Base-by-base conservation (phyloP, 2,797 vertebrate genomes). In the Gymnocypris eckloni region DNA sequence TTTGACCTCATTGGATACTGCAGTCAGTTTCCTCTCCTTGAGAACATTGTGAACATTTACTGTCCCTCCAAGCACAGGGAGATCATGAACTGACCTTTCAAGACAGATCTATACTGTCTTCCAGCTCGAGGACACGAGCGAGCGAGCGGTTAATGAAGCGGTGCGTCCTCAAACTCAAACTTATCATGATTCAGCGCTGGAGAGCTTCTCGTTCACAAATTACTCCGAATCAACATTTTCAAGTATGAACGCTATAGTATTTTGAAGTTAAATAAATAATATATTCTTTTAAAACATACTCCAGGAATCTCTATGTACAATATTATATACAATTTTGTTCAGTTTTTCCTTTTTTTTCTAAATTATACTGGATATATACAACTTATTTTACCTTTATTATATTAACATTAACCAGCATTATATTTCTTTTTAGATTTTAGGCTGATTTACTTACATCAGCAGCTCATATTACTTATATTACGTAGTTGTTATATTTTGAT, bases 21-120 rank as follows among this genome's bases (percentile, higher is more conserved):
- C 4, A n/a, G 80, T 70, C 33, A 6, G 22, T 81, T 67, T 81
- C 18, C 11, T 52, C 5, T 69, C 25, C 11, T 69, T 18, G 39
- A 81, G 43, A 82, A 28, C 67, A 82, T 22, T 39, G 33, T 82
- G 25, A 82, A 82, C 48, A 56, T 67, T 69, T 52, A 39, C 73
- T 16, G 45, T 43, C 28, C 45, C 45, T 52, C 20, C 6, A 37
- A 15, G 11, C 18, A 37, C 79, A 54, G 64, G 1, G 45, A 52
- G 67, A 43, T 25, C 69, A 56, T 20, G 37, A 72, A 2, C 50
- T 33, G 81, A 33, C 67, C 48, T 71, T 71, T 69, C 48, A 4
- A 43, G 4, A 2, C 5, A 72, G 4, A 72, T 82, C 80, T 20
- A n/a, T 69, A 50, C 43, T 4, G 80, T 56, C 22, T 50, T n/a